phyloP scores from a whole-genome alignment of 1,140 invertebrate species.

The Neuroterus valhalla region DNA sequence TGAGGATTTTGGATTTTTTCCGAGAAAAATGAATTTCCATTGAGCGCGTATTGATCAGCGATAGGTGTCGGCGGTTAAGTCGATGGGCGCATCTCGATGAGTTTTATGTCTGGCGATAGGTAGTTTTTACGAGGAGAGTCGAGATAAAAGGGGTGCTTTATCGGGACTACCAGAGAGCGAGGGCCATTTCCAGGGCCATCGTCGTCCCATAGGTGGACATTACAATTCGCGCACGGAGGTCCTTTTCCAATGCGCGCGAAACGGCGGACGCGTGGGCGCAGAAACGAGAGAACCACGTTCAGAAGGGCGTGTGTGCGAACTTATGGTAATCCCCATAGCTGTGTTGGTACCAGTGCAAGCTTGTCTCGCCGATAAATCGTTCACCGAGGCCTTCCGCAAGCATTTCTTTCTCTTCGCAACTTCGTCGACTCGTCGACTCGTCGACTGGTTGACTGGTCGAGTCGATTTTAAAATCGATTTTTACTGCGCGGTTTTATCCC shows the following conservation, averaged over 20 bases:
- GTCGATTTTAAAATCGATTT: too few species aligned
- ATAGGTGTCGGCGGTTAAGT: constrained; percentile 41
- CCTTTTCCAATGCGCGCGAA: constrained; percentile 59
- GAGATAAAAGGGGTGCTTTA: constrained; percentile 61
- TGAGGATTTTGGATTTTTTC: too few species aligned
- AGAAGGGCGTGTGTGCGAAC: constrained; percentile 58
- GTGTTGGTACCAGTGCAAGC: constrained; percentile 58
- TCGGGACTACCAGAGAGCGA: constrained; percentile 55
- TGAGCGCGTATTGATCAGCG: constrained; percentile 4
- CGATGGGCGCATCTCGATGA: constrained; percentile 46
- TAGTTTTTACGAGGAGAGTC: constrained; percentile 53
- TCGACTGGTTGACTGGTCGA: constrained; percentile 39
- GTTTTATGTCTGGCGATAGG: constrained; percentile 43
- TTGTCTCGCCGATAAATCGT: constrained; percentile 58
- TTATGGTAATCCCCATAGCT: constrained; percentile 61
- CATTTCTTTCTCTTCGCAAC: constrained; percentile 41
- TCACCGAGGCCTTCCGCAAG: constrained; percentile 53
- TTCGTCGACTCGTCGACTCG: constrained; percentile 34
- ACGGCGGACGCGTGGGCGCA: constrained; percentile 57
- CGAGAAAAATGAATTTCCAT: constrained; percentile 16
- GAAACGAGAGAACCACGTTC: constrained; percentile 56
- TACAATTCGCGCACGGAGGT: constrained; percentile 59
- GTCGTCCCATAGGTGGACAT: constrained; percentile 55
- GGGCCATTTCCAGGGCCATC: constrained; percentile 55
- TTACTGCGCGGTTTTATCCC: too few species aligned